phyloP scores from a whole-genome alignment of 1,140 invertebrate genomes.

The Cydia strobilella region DNA sequence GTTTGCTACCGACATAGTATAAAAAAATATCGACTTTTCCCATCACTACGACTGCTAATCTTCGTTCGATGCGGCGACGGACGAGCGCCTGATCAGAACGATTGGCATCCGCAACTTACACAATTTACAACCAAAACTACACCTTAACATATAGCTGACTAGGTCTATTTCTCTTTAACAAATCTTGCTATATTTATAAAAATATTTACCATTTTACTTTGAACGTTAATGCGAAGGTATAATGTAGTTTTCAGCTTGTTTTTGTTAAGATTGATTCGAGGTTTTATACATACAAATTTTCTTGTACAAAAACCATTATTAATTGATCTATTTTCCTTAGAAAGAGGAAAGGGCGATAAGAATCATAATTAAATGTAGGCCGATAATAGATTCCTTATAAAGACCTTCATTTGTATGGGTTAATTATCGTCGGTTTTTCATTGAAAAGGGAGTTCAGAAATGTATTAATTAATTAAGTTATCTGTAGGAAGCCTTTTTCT shows the following conservation, averaged over 20 bases:
- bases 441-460: background rate
- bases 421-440: constrained; percentile 1
- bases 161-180: background rate
- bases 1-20: too few species aligned
- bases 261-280: background rate
- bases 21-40: constrained; percentile 18
- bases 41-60: constrained; percentile 20
- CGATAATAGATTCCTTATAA: constrained; percentile 16
- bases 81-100: constrained; percentile 15
- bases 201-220: background rate
- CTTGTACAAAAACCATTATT: constrained; percentile 20
- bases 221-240: background rate
- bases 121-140: background rate
- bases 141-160: background rate
- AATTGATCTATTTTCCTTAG: constrained; percentile 21
- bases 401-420: constrained; percentile 12
- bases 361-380: constrained; percentile 19
- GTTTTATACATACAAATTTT: constrained; percentile 10
- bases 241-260: background rate
- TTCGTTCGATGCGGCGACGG: constrained; percentile 1
- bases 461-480: background rate
- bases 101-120: constrained; percentile 15
- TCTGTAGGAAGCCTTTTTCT: too few species aligned
- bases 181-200: background rate
- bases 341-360: constrained; percentile 7